Percentiles rank a stretch among this genome's conserved stretches.
Evolutionary conservation across 2,797 vertebrate species (phyloP).

Genomic region (Lepilemur ruficaudatus): DNA sequence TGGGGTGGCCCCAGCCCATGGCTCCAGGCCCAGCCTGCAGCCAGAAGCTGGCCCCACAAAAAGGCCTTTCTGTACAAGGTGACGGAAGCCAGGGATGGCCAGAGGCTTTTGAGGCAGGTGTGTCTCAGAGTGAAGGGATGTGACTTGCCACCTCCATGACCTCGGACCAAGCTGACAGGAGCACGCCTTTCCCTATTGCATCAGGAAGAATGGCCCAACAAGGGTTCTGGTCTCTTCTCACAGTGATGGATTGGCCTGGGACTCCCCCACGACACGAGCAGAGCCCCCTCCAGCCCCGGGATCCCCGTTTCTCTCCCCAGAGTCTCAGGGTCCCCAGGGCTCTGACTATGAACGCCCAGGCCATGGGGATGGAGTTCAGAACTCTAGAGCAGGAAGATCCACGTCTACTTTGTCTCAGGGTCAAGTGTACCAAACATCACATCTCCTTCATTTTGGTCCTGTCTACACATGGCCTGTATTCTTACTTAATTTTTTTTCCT

Average conservation of each 20-base stretch:
- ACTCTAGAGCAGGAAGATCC: no score
- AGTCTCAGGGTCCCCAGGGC: no score
- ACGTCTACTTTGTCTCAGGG: background rate
- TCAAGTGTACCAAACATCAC: background rate
- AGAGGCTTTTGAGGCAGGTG: no score
- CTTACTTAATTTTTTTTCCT: background rate
- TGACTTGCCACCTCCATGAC: background rate
- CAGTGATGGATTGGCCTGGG: background rate
- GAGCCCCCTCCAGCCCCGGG: accelerated
- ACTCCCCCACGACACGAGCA: accelerated
- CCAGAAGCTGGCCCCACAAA: background rate
- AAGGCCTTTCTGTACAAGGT: background rate
- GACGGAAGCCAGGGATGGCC: background rate
- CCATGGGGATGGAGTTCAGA: background rate
- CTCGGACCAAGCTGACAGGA: background rate
- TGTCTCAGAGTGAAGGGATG: background rate
- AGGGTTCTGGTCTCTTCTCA: background rate
- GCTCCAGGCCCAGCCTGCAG: background rate
- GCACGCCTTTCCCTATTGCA: background rate
- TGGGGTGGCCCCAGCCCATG: background rate
- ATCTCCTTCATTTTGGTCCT: background rate
- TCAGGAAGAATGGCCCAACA: background rate
- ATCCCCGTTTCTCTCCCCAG: no score
- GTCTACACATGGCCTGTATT: background rate
- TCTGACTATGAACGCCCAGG: background rate